Conservation (phyloP, 2,888 invertebrate genomes). For the Thereva nobilitata region DNA sequence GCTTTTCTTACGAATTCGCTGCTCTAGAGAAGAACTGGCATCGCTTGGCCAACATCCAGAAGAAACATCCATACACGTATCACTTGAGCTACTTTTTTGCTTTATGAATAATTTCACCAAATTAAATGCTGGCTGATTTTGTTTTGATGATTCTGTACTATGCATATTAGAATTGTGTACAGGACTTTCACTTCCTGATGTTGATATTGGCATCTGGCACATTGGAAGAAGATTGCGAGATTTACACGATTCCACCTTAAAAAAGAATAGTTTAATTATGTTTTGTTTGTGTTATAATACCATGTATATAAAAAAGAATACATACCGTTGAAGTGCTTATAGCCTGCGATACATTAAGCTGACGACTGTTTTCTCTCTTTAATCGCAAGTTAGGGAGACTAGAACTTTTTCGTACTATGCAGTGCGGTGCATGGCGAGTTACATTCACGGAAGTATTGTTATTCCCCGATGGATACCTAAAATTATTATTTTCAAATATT, state of each 20-base stretch:
- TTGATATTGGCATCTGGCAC: constrained; percentile 57
- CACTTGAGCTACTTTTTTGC: constrained; percentile 82
- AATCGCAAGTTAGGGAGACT: constrained; percentile 75
- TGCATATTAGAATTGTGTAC: constrained; percentile 43
- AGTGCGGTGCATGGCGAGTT: constrained; percentile 62
- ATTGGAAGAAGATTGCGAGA: constrained; percentile 57
- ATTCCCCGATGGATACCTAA: constrained; percentile 76
- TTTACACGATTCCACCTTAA: constrained; percentile 50
- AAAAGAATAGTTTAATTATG: neutral
- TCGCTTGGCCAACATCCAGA: constrained; percentile 76
- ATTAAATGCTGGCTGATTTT: constrained; percentile 73
- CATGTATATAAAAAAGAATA: constrained; percentile 43
- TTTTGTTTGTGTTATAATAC: neutral
- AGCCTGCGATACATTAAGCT: constrained; percentile 61
- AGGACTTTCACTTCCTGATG: constrained; percentile 46
- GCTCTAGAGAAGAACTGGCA: constrained; percentile 54
- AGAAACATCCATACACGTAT: constrained; percentile 77
- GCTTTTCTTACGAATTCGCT: constrained; percentile 55
- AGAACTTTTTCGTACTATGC: constrained; percentile 71
- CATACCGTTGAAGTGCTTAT: constrained; percentile 74
- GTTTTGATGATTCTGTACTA: constrained; percentile 36
- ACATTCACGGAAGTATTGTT: constrained; percentile 65
- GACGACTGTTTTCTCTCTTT: constrained; percentile 44
- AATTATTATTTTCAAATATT: constrained; percentile 38
- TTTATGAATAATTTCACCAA: constrained; percentile 88